Conservation (phyloP, 2,888 invertebrate genomes). For the Brassicogethes aeneus region DNA sequence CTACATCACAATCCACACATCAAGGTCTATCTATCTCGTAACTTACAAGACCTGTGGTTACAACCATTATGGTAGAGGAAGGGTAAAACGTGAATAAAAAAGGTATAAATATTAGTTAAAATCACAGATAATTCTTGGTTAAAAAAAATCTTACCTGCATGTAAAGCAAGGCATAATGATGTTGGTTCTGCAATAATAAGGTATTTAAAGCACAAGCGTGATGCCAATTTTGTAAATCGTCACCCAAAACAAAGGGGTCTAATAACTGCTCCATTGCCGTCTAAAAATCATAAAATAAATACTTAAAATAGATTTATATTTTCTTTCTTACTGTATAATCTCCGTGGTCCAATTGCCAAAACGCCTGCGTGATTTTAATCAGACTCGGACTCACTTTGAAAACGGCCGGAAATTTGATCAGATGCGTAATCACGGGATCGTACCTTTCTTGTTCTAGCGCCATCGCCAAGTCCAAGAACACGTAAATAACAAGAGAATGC, state of each 20-base stretch:
- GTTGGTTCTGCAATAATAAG: slow-evolving; percentile 57
- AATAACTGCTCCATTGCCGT: slow-evolving; percentile 57
- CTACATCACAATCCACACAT: too few species aligned
- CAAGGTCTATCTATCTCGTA: too few species aligned
- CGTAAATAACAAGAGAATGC: slow-evolving; percentile 71
- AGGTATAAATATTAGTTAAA: too few species aligned
- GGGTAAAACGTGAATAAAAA: too few species aligned
- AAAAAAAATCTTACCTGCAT: slow-evolving; percentile 49
- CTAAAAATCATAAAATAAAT: slow-evolving; percentile 35
- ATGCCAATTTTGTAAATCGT: slow-evolving; percentile 60
- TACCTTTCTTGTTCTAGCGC: slow-evolving; percentile 52
- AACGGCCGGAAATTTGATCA: slow-evolving; percentile 73
- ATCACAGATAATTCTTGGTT: background rate
- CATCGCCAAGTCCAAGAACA: slow-evolving; percentile 73
- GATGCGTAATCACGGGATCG: slow-evolving; percentile 55
- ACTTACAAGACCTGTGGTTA: too few species aligned
- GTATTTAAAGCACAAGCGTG: slow-evolving; percentile 60
- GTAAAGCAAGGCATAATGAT: slow-evolving; percentile 62
- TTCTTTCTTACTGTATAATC: slow-evolving; percentile 57
- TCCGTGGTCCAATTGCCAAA: slow-evolving; percentile 84
- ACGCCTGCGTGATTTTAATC: slow-evolving; percentile 73
- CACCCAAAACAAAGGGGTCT: slow-evolving; percentile 47
- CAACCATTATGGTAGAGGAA: too few species aligned
- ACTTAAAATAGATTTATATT: slow-evolving; percentile 5
- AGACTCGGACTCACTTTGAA: slow-evolving; percentile 66